Evolutionary conservation across 2,888 invertebrate genomes (phyloP), one percentile per base, ranked within the genome.

Genomic region (Dryadula phaetusa): DNA sequence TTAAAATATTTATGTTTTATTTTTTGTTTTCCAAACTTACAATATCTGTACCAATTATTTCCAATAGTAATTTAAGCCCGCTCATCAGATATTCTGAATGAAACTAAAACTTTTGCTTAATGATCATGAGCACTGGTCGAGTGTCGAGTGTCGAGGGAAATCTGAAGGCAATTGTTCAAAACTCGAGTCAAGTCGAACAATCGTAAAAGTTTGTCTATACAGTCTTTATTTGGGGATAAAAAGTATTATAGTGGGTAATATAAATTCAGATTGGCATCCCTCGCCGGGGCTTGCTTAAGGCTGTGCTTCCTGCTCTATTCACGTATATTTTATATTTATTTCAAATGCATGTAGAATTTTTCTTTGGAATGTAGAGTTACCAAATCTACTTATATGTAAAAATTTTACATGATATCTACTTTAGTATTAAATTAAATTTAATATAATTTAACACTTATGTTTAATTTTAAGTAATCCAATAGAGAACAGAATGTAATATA

Each of bases 91-190:
- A 62, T 62, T 62, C 62, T 22, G 22, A n/a, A 67, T 54, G 28
- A 56, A 63, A 63, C 67, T 67, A 63, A 28, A 63, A 67, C 56
- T 63, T 47, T 64, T 54, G 47, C 42, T 42, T 64, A 54, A 56
- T 64, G 64, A 62, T 61, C 49, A 61, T 64, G 62, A 67, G 47
- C 64, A 44, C 65, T 62, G 61, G 65, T 56, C 63, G 79, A 77
- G 78, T 79, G 83, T 78, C 88, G 70, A 70, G 88, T 79, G 83
- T 78, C 88, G 70, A 70, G 88, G 90, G 89, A 89, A 89, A 87
- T 88, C 85, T 25, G 56, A 64, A 66, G 34, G 64, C 83, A 68
- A 72, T 67, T 67, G 71, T 78, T 75, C 62, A 63, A 40, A 42
- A 28, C 58, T 64, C 74, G 70, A 67, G 56, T 70, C 72, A 53